Evolutionary conservation across 2,888 invertebrate genomes (phyloP), one percentile per base, ranked within the genome.

Genomic region (Mongoloraphidia duomilia): DNA sequence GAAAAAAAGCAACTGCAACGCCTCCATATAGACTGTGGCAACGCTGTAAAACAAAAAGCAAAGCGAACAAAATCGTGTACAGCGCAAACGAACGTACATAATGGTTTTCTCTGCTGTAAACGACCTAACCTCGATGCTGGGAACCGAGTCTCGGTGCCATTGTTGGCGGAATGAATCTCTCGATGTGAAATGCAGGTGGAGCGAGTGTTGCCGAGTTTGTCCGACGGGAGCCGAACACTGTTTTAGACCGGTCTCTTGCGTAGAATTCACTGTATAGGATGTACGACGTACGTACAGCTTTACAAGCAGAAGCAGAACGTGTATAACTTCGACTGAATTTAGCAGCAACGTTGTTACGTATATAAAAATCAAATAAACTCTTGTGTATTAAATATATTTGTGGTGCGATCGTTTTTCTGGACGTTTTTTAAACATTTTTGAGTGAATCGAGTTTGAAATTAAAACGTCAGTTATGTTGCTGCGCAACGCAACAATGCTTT

Each of bases 131-230:
- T 39, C 39, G 39, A 39, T 39, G 39, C 14, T 39, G 12, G 12
- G 12, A 13, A 39, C 39, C 39, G 14, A 39, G 12, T 12, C 39
- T 39, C 14, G 26, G 26, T 26, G 26, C 26, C 26, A 26, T 26
- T 26, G 26, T 26, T 26, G 26, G 26, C 26, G 36, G 42, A 42
- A 48, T 36, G 36, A 48, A 48, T 26, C 26, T 26, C 26, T 26
- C 26, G 26, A 61, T 62, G 61, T 66, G 67, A 69, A 68, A 70
- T 71, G 72, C 74, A 74, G 73, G 73, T 73, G 72, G 72, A 67
- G 68, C 72, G 71, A 67, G 51, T 46, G 36, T 44, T 51, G 54
- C 51, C 72, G 73, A 66, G 56, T 57, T 53, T 14, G 2, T 40
- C 58, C 72, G 72, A 69, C 50, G 56, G 41, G 49, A 38, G 46